Base-by-base conservation (phyloP, 2,888 invertebrate species). In the Mylabris sibirica region DNA sequence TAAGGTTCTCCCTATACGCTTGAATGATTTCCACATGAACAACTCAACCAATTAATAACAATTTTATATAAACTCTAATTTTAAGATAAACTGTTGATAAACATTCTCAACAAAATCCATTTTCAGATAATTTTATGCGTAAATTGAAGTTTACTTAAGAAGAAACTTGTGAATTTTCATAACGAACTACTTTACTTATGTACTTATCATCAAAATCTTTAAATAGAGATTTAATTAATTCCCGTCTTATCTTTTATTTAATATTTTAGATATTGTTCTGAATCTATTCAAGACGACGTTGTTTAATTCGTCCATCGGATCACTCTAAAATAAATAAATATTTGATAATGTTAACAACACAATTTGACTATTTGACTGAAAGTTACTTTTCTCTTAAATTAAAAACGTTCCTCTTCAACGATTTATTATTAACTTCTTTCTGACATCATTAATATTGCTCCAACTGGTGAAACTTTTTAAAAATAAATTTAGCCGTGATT, bases 401-500 rank as follows among this genome's bases (percentile, higher is more conserved):
- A 44, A 17, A 14, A n/a, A n/a, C 14, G 41, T 12, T n/a, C 2
- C n/a, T 14, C 4, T 5, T n/a, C 2, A 12, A 41, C 3, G 41
- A n/a, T 14, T n/a, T 41, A n/a, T 41, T 41, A 41, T 44, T 44
- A n/a, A 5, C 14, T 44, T 44, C 3, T 44, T 44, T 44, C n/a
- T 2, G 14, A 11, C 38, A 38, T 14, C n/a, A 44, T 14, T 44
- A 44, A n/a, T 44, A 12, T 44, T 5, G 41, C 14, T n/a, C 14
- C n/a, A n/a, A n/a, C 41, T 44, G 14, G 14, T n/a, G n/a, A 4
- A 44, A 14, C 4, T 44, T 14, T n/a, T 44, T 44, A 5, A n/a
- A 44, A 44, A 14, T 14, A 44, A 44, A 44, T 44, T 44, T 44
- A n/a, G n/a, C n/a, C n/a, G 41, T 44, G 41, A 41, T 41, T 41